Percentiles rank a stretch among this genome's conserved stretches.
Evolutionary conservation across 2,113 vertebrate species (phyloP).

Genomic region (Rhegmatorhina hoffmannsi): DNA sequence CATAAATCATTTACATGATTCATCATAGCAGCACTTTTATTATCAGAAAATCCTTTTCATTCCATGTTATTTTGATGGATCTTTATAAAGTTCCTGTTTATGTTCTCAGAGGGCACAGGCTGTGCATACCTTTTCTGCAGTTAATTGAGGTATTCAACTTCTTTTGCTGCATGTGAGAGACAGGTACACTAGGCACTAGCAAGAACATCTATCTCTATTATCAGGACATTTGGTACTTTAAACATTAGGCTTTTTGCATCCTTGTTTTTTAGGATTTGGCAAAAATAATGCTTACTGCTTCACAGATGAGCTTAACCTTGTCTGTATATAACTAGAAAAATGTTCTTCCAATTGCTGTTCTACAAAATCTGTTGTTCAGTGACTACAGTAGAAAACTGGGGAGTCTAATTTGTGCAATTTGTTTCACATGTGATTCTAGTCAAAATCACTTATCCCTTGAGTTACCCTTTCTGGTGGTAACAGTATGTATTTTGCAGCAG

Average conservation of each 20-base stretch:
- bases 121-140: neutral
- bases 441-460: neutral
- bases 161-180: neutral
- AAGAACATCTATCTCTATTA: neutral
- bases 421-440: neutral
- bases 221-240: neutral
- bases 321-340: neutral
- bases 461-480: neutral
- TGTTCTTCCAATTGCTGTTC: neutral
- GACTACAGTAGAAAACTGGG: neutral
- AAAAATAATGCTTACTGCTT: neutral
- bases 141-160: neutral
- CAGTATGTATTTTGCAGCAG: neutral
- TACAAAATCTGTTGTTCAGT: neutral
- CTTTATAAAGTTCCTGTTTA: neutral
- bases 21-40: neutral
- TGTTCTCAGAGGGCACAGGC: neutral
- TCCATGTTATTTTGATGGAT: neutral
- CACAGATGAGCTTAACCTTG: neutral
- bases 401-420: neutral
- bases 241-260: neutral
- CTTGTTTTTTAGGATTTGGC: neutral
- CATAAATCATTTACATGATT: neutral
- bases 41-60: neutral
- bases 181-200: neutral